phyloP scores from a whole-genome alignment of 1,140 invertebrate species.

The Zophobas atratus region DNA sequence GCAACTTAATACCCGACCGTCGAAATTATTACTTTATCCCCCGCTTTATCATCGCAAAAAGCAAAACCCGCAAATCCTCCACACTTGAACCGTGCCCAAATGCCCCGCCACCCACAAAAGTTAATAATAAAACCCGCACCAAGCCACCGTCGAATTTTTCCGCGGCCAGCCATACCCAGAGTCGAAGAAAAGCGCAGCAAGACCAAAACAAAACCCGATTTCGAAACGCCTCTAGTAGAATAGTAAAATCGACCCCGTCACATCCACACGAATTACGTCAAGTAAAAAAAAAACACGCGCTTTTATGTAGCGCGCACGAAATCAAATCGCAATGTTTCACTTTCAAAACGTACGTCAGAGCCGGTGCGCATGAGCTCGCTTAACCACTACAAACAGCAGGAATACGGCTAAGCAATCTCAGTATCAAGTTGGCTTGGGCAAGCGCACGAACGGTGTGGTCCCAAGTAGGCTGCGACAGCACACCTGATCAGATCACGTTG shows the following conservation, averaged over 20 bases:
- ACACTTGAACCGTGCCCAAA: too few relatives aligned
- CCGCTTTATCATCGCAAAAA: too few relatives aligned
- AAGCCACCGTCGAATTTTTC: too few relatives aligned
- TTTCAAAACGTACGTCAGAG: constrained; percentile 64
- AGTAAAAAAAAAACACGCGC: constrained; percentile 27
- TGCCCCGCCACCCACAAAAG: too few relatives aligned
- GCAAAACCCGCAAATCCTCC: too few relatives aligned
- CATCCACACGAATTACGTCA: constrained; percentile 42
- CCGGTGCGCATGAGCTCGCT: constrained; percentile 60
- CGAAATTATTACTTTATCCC: too few relatives aligned
- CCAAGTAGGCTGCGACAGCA: constrained; percentile 60
- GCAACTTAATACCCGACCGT: too few relatives aligned
- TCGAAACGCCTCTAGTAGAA: not conserved
- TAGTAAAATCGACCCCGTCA: constrained; percentile 28
- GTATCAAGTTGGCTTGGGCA: constrained; percentile 67
- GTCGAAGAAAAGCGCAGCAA: too few relatives aligned
- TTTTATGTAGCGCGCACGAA: constrained; percentile 52
- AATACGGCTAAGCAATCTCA: constrained; percentile 63
- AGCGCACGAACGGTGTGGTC: constrained; percentile 67
- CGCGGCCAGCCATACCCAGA: too few relatives aligned
- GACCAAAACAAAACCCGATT: too few relatives aligned
- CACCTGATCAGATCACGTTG: constrained; percentile 39
- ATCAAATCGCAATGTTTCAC: constrained; percentile 64
- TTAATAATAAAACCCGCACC: too few relatives aligned
- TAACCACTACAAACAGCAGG: constrained; percentile 63